These are phyloP conservation scores for Urocyon cinereoargenteus DNA, from an alignment of 2,797 vertebrate species.

Conservation along the genomic window DNA sequence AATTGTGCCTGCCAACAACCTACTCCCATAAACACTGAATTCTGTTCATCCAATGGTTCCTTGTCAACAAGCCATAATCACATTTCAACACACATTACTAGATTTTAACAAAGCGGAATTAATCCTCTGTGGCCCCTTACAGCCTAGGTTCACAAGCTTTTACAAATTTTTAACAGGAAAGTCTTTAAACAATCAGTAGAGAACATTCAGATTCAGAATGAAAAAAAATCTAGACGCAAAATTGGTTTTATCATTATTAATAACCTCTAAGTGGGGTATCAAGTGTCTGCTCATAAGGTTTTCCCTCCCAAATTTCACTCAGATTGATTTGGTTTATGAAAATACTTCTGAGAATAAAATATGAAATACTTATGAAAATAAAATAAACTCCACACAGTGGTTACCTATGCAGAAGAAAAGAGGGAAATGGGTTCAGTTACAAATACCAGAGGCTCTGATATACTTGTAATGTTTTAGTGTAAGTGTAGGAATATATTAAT, in stretches of 20 bases:
- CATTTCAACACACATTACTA: slow-evolving; percentile 58
- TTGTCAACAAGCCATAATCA: slow-evolving; percentile 63
- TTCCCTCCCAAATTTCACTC: slow-evolving; percentile 29
- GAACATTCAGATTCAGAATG: slow-evolving; percentile 13
- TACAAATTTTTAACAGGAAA: slow-evolving; percentile 51
- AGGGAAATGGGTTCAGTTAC: background rate
- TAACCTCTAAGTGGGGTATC: background rate
- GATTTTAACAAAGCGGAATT: slow-evolving; percentile 67
- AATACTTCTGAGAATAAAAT: slow-evolving; percentile 34
- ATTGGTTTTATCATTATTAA: slow-evolving; percentile 42
- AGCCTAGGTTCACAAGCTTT: slow-evolving; percentile 63
- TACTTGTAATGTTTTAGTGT: background rate
- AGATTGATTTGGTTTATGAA: background rate
- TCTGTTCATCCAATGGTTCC: slow-evolving; percentile 48
- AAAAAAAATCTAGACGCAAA: slow-evolving; percentile 38
- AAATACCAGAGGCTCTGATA: background rate
- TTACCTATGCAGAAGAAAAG: background rate
- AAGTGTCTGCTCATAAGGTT: slow-evolving; percentile 28
- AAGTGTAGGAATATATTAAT: background rate
- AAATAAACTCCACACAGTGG: background rate
- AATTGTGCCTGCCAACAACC: slow-evolving; percentile 62
- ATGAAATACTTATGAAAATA: too few relatives aligned
- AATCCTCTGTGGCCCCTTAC: slow-evolving; percentile 28
- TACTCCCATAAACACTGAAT: slow-evolving; percentile 63
- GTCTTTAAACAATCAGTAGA: slow-evolving; percentile 23